Evolutionary conservation across 2,888 invertebrate genomes (phyloP).

Genomic region (Plemyria rubiginata): DNA sequence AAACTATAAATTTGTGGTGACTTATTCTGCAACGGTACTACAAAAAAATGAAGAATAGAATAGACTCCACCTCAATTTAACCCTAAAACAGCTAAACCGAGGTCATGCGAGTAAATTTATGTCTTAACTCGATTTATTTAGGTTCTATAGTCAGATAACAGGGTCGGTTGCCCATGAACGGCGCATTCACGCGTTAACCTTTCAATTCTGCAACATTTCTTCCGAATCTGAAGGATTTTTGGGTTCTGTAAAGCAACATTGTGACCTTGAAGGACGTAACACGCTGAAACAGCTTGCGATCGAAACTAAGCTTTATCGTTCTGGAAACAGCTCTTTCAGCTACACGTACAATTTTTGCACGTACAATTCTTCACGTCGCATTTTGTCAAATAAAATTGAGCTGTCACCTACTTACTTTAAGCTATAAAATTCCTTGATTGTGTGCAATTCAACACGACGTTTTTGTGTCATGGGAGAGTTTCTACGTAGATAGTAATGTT

Average conservation of each 20-base stretch:
- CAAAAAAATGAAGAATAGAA: constrained; percentile 4
- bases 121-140: constrained; percentile 35
- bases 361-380: background rate
- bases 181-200: constrained; percentile 37
- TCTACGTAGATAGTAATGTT: background rate
- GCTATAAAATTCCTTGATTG: background rate
- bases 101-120: constrained; percentile 33
- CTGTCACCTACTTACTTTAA: background rate
- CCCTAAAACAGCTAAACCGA: constrained; percentile 22
- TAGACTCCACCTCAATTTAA: constrained; percentile 6
- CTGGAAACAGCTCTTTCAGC: background rate
- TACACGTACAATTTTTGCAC: background rate
- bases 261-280: constrained; percentile 12
- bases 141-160: constrained; percentile 38
- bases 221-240: constrained; percentile 31
- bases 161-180: constrained; percentile 41
- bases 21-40: too few relatives aligned
- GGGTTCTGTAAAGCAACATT: constrained; percentile 23
- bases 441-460: background rate
- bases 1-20: too few relatives aligned
- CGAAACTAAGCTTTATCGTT: background rate
- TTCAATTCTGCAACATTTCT: constrained; percentile 40
- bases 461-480: background rate
- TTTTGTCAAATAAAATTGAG: background rate
- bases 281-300: background rate